Conservation (phyloP, 2,797 vertebrate species). For the Xyrichtys novacula region DNA sequence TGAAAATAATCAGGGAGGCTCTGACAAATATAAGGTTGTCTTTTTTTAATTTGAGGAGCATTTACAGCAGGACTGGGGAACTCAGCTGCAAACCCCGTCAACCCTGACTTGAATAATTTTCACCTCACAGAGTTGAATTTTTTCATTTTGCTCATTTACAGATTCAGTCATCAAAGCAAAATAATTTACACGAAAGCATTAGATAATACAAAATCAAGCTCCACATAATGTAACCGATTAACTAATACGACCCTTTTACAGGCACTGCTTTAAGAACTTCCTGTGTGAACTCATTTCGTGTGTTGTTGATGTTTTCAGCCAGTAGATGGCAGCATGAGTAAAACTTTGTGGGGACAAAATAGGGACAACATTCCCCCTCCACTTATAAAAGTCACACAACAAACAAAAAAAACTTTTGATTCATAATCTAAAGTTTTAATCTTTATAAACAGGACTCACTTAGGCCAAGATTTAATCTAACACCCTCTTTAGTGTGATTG, state of each 20-base stretch:
- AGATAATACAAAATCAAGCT: not conserved
- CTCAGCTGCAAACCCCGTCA: not conserved
- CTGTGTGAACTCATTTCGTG: fast-evolving
- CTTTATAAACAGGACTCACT: not conserved
- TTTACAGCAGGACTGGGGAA: not conserved
- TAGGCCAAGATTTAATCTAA: not conserved
- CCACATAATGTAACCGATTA: not conserved
- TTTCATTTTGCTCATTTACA: not conserved
- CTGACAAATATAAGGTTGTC: not conserved
- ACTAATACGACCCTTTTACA: not conserved
- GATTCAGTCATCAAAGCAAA: not conserved
- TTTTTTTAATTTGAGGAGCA: not conserved
- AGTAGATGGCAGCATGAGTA: slow-evolving; percentile 72
- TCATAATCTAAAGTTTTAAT: too few species aligned
- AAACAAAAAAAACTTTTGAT: not conserved
- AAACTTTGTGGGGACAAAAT: not conserved
- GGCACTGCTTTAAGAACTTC: not conserved
- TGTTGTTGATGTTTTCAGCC: slow-evolving; percentile 32
- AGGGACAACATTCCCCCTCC: not conserved
- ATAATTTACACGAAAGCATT: not conserved
- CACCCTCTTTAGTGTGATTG: not conserved
- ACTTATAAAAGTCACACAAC: too few species aligned
- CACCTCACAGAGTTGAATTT: not conserved
- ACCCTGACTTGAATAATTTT: not conserved
- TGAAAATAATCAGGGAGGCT: not conserved